Conservation (phyloP, 2,797 vertebrate genomes). For the Brotogeris chrysoptera region DNA sequence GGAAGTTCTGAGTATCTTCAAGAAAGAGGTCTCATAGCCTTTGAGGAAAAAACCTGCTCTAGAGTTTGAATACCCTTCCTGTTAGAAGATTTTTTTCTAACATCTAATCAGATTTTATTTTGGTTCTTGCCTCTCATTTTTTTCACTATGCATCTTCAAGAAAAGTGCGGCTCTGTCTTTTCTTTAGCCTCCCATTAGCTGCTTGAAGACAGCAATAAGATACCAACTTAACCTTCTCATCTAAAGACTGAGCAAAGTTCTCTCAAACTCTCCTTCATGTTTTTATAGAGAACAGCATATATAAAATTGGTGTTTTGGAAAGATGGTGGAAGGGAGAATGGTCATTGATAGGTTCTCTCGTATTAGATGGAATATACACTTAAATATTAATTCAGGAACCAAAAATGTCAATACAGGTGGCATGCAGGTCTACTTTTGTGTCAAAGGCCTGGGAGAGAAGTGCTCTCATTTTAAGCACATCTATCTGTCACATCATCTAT, state of each 20-base stretch:
- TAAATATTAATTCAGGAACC: neutral
- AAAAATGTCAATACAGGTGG: neutral
- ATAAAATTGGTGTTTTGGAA: neutral
- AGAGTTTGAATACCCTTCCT: neutral
- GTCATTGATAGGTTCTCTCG: neutral
- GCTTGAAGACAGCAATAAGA: neutral
- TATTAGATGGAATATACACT: neutral
- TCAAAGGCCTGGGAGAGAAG: neutral
- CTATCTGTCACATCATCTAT: neutral
- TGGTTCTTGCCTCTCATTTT: neutral
- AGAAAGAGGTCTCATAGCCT: neutral
- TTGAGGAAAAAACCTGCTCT: neutral
- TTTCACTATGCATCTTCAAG: neutral
- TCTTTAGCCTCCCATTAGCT: neutral
- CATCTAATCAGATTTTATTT: neutral
- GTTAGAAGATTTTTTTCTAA: neutral
- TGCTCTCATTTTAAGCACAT: neutral
- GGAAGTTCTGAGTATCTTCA: neutral
- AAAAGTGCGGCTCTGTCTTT: neutral
- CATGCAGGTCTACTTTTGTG: neutral
- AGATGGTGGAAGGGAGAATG: fast-evolving
- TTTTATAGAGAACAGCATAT: neutral
- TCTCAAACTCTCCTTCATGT: neutral
- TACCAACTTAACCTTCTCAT: neutral
- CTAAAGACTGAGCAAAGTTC: neutral